Evolutionary conservation across 2,113 vertebrate genomes (phyloP).

Genomic region (Corynorhinus townsendii): DNA sequence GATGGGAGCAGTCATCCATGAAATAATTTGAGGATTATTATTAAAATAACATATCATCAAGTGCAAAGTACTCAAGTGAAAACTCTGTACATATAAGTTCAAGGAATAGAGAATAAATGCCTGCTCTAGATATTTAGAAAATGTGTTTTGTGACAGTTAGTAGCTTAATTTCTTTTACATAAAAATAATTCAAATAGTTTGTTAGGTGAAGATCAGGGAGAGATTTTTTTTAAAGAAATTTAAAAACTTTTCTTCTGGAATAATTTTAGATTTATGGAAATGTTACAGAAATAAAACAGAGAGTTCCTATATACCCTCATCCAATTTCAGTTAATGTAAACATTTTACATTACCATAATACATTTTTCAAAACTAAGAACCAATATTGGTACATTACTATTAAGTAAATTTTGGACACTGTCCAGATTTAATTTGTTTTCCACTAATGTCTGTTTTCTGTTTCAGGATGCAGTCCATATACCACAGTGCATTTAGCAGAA

Average conservation of each 20-base stretch:
- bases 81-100: slow-evolving; percentile 46
- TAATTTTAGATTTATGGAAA: slow-evolving; percentile 23
- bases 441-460: not conserved
- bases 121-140: slow-evolving; percentile 26
- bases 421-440: not conserved
- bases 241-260: not conserved
- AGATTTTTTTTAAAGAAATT: not conserved
- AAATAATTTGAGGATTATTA: slow-evolving; percentile 65
- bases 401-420: not conserved
- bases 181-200: not conserved
- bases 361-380: slow-evolving; percentile 16
- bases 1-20: slow-evolving; percentile 56
- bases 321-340: not conserved
- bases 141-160: not conserved
- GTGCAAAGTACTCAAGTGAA: slow-evolving; percentile 47
- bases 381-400: not conserved
- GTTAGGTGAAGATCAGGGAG: not conserved
- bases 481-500: not conserved
- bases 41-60: slow-evolving; percentile 62
- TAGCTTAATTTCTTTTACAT: slow-evolving; percentile 18
- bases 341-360: not conserved
- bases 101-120: slow-evolving; percentile 10
- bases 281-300: not conserved
- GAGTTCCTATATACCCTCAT: not conserved
- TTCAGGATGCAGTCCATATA: not conserved